Evolutionary conservation across 2,888 invertebrate species (phyloP).

Genomic region (Masnerella sp.): DNA sequence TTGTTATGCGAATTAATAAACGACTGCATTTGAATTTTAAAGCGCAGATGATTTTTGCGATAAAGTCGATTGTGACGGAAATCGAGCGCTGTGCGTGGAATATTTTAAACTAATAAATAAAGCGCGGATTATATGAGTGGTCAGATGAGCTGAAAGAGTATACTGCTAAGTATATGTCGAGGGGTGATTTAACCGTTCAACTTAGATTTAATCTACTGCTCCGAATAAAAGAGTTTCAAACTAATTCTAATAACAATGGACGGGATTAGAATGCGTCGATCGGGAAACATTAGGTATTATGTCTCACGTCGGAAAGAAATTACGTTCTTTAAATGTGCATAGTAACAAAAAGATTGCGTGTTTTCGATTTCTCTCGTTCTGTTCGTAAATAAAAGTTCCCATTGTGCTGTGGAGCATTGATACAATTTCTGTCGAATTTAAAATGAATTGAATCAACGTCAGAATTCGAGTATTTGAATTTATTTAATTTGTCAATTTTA

Average conservation of each 20-base stretch:
- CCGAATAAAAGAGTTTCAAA: slow-evolving; percentile 24
- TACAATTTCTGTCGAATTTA: too few species aligned
- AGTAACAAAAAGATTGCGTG: too few species aligned
- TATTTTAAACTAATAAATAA: slow-evolving; percentile 37
- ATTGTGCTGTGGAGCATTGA: too few species aligned
- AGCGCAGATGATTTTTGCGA: slow-evolving; percentile 17
- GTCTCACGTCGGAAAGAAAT: neutral
- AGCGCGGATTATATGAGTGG: slow-evolving; percentile 30
- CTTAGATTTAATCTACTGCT: slow-evolving; percentile 29
- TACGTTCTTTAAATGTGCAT: too few species aligned
- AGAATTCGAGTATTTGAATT: too few species aligned
- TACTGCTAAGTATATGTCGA: slow-evolving; percentile 29
- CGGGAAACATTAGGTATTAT: neutral
- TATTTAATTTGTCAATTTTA: too few species aligned
- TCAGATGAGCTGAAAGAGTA: slow-evolving; percentile 24
- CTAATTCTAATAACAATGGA: slow-evolving; percentile 30
- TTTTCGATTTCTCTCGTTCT: too few species aligned
- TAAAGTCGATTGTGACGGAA: slow-evolving; percentile 25
- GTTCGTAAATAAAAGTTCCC: too few species aligned
- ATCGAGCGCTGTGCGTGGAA: slow-evolving; percentile 10
- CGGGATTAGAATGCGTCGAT: slow-evolving; percentile 11
- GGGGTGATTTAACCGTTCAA: slow-evolving; percentile 39
- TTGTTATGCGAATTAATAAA: slow-evolving; percentile 19
- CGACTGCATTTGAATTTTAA: slow-evolving; percentile 27
- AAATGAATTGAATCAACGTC: too few species aligned